Conservation (phyloP, 2,888 invertebrate species). For the Plagiodera versicolora region DNA sequence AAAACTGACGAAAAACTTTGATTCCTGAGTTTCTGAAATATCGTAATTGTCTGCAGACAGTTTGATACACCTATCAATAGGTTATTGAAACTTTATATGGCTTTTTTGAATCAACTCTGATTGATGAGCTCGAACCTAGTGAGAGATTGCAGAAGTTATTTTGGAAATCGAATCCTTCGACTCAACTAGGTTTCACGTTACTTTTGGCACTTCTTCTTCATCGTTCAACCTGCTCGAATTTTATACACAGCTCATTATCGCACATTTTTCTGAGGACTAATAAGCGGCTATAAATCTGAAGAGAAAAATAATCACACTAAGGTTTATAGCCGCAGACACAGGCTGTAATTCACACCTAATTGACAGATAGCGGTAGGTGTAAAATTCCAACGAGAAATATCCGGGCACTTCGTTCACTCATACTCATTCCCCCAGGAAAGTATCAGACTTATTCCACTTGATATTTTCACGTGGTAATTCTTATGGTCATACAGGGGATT, state of each 20-base stretch:
- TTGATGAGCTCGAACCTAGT: neutral
- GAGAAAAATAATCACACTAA: conserved; percentile 39
- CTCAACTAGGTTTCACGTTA: neutral
- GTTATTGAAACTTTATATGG: no score
- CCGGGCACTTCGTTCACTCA: conserved; percentile 8
- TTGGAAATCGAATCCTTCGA: neutral
- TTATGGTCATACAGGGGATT: no score
- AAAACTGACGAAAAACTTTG: no score
- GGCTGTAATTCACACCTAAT: conserved; percentile 54
- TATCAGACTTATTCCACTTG: conserved; percentile 14
- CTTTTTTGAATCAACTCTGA: no score
- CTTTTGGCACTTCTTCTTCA: neutral
- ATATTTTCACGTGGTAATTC: no score
- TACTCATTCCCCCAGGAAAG: neutral
- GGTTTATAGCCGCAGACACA: conserved; percentile 38
- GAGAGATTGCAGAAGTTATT: neutral
- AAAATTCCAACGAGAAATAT: conserved; percentile 45
- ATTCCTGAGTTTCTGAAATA: no score
- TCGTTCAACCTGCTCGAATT: conserved; percentile 17
- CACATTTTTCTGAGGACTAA: conserved; percentile 28
- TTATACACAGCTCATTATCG: conserved; percentile 26
- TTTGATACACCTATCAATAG: no score
- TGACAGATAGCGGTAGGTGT: conserved; percentile 54
- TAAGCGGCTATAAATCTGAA: conserved; percentile 37
- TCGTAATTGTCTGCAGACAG: no score